These are phyloP conservation scores for Folsomia manolachei DNA, from an alignment of 2,888 invertebrate species.

Conservation along the genomic window DNA sequence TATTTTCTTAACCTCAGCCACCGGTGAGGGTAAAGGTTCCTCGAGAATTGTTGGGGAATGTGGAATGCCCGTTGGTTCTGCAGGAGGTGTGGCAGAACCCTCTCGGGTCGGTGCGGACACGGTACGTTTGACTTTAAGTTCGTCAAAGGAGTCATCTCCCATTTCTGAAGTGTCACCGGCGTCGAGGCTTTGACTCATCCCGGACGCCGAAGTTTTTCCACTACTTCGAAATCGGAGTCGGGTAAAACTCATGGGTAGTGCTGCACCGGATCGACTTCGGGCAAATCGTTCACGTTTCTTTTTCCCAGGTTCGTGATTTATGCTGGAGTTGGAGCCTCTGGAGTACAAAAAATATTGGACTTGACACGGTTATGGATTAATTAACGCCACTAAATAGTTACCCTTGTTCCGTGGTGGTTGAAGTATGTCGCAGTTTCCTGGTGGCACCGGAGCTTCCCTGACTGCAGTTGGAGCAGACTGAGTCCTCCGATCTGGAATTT, in stretches of 20 bases:
- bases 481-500: slow-evolving; percentile 67
- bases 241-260: slow-evolving; percentile 40
- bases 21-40: slow-evolving; percentile 14
- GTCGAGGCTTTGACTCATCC: slow-evolving; percentile 47
- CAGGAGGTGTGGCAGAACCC: slow-evolving; percentile 29
- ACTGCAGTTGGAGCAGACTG: slow-evolving; percentile 63
- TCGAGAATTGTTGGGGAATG: slow-evolving; percentile 23
- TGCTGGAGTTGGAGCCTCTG: slow-evolving; percentile 47
- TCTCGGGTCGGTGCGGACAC: slow-evolving; percentile 45
- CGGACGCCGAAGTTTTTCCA: slow-evolving; percentile 32
- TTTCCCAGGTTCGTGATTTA: slow-evolving; percentile 41
- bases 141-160: slow-evolving; percentile 43
- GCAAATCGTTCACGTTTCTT: slow-evolving; percentile 49
- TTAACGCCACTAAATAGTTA: slow-evolving; percentile 28
- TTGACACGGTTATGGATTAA: background rate
- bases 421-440: slow-evolving; percentile 39
- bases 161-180: slow-evolving; percentile 41
- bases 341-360: background rate
- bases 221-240: slow-evolving; percentile 47
- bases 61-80: slow-evolving; percentile 27
- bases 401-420: slow-evolving; percentile 44
- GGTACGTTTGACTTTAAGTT: slow-evolving; percentile 46
- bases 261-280: slow-evolving; percentile 44
- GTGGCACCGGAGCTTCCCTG: slow-evolving; percentile 43
- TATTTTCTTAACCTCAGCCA: background rate